Evolutionary conservation across 2,113 vertebrate species (phyloP), one percentile per base, ranked within the genome.

Genomic region (Pampusana beccarii): DNA sequence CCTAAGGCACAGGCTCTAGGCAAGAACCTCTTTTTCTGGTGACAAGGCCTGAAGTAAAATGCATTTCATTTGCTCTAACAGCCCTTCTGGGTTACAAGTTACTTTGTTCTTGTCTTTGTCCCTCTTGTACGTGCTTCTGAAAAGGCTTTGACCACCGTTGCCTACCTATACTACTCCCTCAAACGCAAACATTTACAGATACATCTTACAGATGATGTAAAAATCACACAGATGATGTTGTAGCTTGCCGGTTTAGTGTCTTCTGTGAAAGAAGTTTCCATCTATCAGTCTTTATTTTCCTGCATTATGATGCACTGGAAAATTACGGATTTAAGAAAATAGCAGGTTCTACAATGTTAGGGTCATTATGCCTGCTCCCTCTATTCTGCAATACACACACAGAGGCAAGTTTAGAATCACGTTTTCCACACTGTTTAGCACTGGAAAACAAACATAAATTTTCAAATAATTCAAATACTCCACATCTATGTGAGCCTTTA

Each of bases 401-500:
- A 46, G 21, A 50, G 21, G 28, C 36, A 44, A 67, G 24, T 69
- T 58, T 26, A 78, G 56, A 83, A 90, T 60, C 61, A 53, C n/a
- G 72, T 91, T 93, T 94, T 82, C 33, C 36, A 80, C 33, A 38
- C 29, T 46, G 14, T 81, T 87, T 79, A 72, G 64, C 50, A 23
- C 48, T 57, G 25, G 36, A 56, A 94, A 91, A 26, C 54, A 86
- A 74, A 66, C 10, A 46, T 1, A 61, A 34, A 53, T 81, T 79
- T 92, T 72, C 72, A 95, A 84, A 81, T 67, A 79, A 83, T 93
- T 95, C 28, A 71, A 88, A 71, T 57, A 91, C 40, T 86, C 23
- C 36, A 86, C 51, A 56, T 71, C 60, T 72, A 29, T 70, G 31
- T 21, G 20, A 92, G 28, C 15, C 56, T 88, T 88, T 83, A 88